Percentiles rank a stretch among this genome's conserved stretches.
Conservation (phyloP, 1,140 invertebrate species). For the Cepaea nemoralis region DNA sequence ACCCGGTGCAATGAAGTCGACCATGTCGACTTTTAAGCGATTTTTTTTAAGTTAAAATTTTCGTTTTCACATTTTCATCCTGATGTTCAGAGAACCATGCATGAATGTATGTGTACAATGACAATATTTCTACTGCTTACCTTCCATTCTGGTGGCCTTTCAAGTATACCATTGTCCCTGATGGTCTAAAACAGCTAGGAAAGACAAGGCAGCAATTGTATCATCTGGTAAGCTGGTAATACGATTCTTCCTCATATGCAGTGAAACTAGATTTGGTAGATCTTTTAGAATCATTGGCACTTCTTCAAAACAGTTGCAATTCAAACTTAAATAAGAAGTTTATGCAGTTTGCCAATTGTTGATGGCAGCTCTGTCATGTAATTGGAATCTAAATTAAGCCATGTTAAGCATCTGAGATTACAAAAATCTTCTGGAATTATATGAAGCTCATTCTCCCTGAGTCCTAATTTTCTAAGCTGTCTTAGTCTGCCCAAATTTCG, state of each 20-base stretch:
- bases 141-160: constrained; percentile 64
- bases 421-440: constrained; percentile 58
- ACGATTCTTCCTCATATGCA: constrained; percentile 59
- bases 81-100: too few species aligned
- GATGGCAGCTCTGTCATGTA: constrained; percentile 54
- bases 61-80: too few species aligned
- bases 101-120: too few species aligned
- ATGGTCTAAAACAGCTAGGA: constrained; percentile 65
- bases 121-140: constrained; percentile 42
- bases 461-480: constrained; percentile 61
- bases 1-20: too few species aligned
- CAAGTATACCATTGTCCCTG: constrained; percentile 60
- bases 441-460: constrained; percentile 57
- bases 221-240: constrained; percentile 59
- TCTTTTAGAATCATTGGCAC: constrained; percentile 61
- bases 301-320: constrained; percentile 58
- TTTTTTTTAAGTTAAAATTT: too few species aligned
- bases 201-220: constrained; percentile 57
- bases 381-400: constrained; percentile 67
- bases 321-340: constrained; percentile 64
- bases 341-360: constrained; percentile 50
- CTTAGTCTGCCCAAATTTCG: constrained; percentile 58
- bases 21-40: too few species aligned
- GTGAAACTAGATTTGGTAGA: constrained; percentile 50
- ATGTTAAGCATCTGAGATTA: constrained; percentile 55